Evolutionary conservation across 2,888 invertebrate species (phyloP), one percentile per base, ranked within the genome.

Genomic region (Norana najaformis): DNA sequence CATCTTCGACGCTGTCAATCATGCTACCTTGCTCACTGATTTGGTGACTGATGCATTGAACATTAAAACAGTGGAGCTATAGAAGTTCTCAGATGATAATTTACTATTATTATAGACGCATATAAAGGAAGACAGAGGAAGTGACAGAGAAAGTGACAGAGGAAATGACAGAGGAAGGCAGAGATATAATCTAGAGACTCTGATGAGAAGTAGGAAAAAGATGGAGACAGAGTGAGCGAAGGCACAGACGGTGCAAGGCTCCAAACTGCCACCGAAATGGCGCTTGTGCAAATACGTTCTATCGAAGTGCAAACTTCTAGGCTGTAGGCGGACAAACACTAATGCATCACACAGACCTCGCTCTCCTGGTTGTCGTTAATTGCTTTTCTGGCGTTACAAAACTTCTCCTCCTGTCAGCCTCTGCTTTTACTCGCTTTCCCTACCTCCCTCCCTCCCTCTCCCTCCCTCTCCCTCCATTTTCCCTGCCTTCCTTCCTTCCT

Each of bases 271-370:
- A n/a, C 69, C 69, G n/a, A 69, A 69, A 23, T n/a, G 69, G 11
- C 69, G 69, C n/a, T 69, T 69, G 69, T 69, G 69, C 69, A 69
- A 69, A 69, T 69, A 69, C n/a, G n/a, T 69, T 69, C 30, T n/a
- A 8, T n/a, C 0, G n/a, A 69, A 69, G n/a, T 69, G 69, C 30
- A 69, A 69, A 69, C 69, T 69, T 69, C 20, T 16, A 47, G 23
- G 2, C 47, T 23, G 23, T 47, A 20, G 41, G 18, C 18, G 5
- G 53, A 53, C 53, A 3, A 30, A 1, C 5, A 69, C 69, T n/a
- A 69, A n/a, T n/a, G 69, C 69, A 30, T 69, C 30, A n/a, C n/a
- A 69, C n/a, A 8, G 69, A 69, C 69, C 30, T 11, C 0, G 23
- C 20, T 47, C 14, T n/a, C 69, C 13, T n/a, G 0, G n/a, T n/a